Evolutionary conservation across 2,888 invertebrate genomes (phyloP).

Genomic region (Rotaria macrura): DNA sequence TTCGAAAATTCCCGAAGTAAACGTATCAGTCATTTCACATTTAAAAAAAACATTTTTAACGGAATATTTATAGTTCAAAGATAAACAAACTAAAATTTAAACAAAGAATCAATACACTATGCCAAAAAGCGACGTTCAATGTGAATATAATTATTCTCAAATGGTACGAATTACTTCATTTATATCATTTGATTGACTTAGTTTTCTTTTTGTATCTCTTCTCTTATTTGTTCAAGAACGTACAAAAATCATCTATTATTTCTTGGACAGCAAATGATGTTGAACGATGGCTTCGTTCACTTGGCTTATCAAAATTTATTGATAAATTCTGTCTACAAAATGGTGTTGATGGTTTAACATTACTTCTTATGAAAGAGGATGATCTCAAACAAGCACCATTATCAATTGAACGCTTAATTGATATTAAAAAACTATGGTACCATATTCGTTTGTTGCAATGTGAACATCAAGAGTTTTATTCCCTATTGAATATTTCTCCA

Average conservation of each 20-base stretch:
- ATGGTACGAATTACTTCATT: neutral
- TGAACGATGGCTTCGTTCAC: slow-evolving; percentile 21
- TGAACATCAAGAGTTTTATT: neutral
- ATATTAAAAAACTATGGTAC: slow-evolving; percentile 17
- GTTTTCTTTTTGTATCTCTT: neutral
- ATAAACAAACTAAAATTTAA: neutral
- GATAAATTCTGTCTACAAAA: slow-evolving; percentile 23
- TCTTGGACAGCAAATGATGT: slow-evolving; percentile 4
- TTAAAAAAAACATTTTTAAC: neutral
- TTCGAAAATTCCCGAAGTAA: too few relatives aligned
- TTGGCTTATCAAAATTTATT: slow-evolving; percentile 19
- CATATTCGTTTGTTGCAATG: slow-evolving; percentile 25
- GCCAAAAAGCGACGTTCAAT: neutral
- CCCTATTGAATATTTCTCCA: neutral
- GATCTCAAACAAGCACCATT: slow-evolving; percentile 24
- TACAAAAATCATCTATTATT: neutral
- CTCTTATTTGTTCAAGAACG: neutral
- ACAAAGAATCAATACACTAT: neutral
- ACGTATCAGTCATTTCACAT: neutral
- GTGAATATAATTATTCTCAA: neutral
- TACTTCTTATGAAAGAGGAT: slow-evolving; percentile 26
- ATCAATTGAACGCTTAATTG: neutral
- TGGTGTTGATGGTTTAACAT: slow-evolving; percentile 27
- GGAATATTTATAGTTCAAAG: neutral
- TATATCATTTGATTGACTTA: too few relatives aligned